Evolutionary conservation across 2,797 vertebrate genomes (phyloP), one percentile per base, ranked within the genome.

Genomic region (Pelobates cultripes): DNA sequence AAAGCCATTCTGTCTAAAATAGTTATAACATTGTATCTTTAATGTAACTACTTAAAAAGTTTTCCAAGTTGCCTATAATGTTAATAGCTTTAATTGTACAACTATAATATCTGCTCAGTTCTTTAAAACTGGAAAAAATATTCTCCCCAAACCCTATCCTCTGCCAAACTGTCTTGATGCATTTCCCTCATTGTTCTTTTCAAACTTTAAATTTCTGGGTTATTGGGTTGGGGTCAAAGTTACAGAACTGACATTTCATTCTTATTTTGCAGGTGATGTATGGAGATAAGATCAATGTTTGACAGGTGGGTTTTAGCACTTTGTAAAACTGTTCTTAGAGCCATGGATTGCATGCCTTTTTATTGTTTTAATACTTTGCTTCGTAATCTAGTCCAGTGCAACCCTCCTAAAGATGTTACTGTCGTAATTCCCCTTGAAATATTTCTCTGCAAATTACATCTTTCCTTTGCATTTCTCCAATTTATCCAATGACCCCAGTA

Each of bases 41-140:
- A 84, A 84, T 80, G 77, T 28, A 75, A 83, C 74, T 70, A 57
- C 41, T 7, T 84, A 84, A 84, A 80, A 84, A 84, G 82, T 57
- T 84, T 84, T 79, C 82, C 82, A 84, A 84, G 77, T 80, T 84
- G 82, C 67, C 44, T 57, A 78, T 83, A 83, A 83, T 79, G 77
- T 67, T 57, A 63, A 42, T 70, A 81, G 66, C 43, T 43, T 72
- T 76, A 83, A 83, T 69, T 83, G 57, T 77, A 77, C 82, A 9
- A 66, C 76, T 80, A 57, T 41, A 79, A 66, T 28, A 81, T 77
- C 68, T 83, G 82, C 57, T 79, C 77, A 75, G 77, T 83, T 83
- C 64, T 75, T 64, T 28, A 72, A 73, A 64, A 6, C 12, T 0
- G 43, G 44, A 70, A 68, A 53, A 12, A 72, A 40, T 8, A 42